phyloP scores from a whole-genome alignment of 64 coral and sea anemone genomes.

The Dendrophyllia cribrosa region DNA sequence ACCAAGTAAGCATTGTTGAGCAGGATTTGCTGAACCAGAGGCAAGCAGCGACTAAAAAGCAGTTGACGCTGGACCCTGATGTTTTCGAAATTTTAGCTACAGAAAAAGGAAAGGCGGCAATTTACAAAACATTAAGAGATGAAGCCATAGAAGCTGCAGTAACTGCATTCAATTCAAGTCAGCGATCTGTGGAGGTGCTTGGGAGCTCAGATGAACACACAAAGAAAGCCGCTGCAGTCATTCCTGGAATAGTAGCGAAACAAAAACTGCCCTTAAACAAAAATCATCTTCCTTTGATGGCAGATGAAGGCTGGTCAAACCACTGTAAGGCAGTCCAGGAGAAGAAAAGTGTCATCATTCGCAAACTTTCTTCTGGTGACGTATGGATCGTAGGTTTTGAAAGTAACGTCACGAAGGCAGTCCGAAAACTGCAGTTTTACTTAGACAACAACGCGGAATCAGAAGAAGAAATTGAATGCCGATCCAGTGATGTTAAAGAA shows the following conservation, averaged over 20 bases:
- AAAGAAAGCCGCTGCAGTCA: slow-evolving; percentile 29
- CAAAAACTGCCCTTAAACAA: slow-evolving; percentile 31
- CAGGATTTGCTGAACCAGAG: slow-evolving; percentile 1
- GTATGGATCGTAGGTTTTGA: slow-evolving; percentile 34
- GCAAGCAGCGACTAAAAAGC: not conserved
- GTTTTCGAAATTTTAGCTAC: slow-evolving; percentile 47
- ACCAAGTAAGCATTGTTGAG: slow-evolving; percentile 21
- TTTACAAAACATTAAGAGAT: not conserved
- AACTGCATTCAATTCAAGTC: not conserved
- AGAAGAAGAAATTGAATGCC: not conserved
- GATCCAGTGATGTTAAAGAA: not conserved
- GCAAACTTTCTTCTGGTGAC: not conserved
- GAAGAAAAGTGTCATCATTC: slow-evolving; percentile 13
- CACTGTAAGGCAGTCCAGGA: not conserved
- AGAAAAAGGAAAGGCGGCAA: not conserved
- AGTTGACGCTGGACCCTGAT: not conserved
- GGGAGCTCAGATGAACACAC: slow-evolving; percentile 30
- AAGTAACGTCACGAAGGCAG: slow-evolving; percentile 14
- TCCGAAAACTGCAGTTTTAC: not conserved
- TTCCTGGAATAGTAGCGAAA: slow-evolving; percentile 17
- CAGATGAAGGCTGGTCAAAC: slow-evolving; percentile 14
- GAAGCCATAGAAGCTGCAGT: slow-evolving; percentile 30
- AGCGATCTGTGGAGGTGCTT: not conserved
- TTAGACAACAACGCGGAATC: slow-evolving; percentile 19
- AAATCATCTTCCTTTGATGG: slow-evolving; percentile 13